A percentile compares a stretch with the other conserved stretches of the same genome.
Conservation (phyloP, 2,888 invertebrate species). For the Heliconius aoede region DNA sequence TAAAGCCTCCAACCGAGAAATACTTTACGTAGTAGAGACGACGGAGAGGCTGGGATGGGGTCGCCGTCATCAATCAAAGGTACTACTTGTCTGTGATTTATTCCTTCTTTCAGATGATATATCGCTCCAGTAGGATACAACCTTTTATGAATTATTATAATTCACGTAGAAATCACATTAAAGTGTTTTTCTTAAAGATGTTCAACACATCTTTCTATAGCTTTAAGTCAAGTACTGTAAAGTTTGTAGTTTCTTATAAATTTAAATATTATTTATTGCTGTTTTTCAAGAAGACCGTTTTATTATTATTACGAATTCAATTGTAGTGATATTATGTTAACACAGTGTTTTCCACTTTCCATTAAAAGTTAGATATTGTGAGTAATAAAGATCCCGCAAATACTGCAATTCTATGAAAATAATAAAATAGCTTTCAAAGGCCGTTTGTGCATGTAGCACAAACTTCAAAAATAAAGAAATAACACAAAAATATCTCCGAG, state of each 20-base stretch:
- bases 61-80: slow-evolving; percentile 40
- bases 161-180: too few relatives aligned
- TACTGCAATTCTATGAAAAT: not conserved
- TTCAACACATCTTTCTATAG: not conserved
- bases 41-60: slow-evolving; percentile 26
- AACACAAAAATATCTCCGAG: not conserved
- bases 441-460: not conserved
- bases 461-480: not conserved
- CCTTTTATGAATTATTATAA: too few relatives aligned
- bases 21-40: slow-evolving; percentile 22
- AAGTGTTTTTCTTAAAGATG: too few relatives aligned
- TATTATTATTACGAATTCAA: not conserved
- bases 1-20: not conserved
- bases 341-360: not conserved
- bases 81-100: slow-evolving; percentile 40
- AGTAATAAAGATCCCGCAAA: not conserved
- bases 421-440: not conserved
- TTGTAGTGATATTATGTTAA: not conserved
- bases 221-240: slow-evolving; percentile 6
- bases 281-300: not conserved
- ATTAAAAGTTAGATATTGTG: not conserved
- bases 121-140: slow-evolving; percentile 14
- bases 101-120: slow-evolving; percentile 35
- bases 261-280: too few relatives aligned
- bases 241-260: not conserved